Conservation (phyloP, 2,888 invertebrate genomes). For the Yponomeuta cagnagella region DNA sequence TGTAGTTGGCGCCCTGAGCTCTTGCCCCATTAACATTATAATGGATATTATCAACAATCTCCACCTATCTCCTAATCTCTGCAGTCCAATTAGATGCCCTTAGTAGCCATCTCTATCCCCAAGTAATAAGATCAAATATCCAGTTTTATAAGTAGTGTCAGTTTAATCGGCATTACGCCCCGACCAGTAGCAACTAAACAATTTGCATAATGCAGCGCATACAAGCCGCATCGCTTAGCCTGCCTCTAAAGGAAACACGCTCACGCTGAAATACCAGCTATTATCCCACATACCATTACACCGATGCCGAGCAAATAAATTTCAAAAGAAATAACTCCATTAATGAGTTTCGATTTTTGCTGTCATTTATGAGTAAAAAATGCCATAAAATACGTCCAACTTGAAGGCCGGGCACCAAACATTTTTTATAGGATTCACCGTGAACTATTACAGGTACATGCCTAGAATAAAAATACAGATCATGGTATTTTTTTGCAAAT, state of each 20-base stretch:
- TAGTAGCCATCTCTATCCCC: neutral
- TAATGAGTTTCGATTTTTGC: neutral
- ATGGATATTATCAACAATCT: no score
- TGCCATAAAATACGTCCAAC: neutral
- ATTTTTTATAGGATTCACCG: neutral
- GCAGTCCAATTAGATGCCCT: neutral
- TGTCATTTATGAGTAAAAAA: neutral
- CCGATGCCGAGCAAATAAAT: neutral
- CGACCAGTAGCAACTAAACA: constrained; percentile 24
- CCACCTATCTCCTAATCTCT: neutral
- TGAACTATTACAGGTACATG: no score
- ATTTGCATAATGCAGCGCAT: constrained; percentile 47
- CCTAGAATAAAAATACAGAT: no score
- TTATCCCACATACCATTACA: neutral
- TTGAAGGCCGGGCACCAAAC: neutral
- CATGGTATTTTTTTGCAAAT: no score
- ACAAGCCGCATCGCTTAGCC: constrained; percentile 22
- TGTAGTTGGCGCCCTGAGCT: neutral
- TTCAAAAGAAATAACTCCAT: neutral
- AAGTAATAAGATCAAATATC: constrained; percentile 4
- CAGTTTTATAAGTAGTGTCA: constrained; percentile 4
- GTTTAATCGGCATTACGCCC: constrained; percentile 39
- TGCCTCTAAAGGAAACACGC: constrained; percentile 13
- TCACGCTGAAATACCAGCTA: neutral
- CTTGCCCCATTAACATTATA: neutral